Evolutionary conservation across 2,113 vertebrate species (phyloP), one percentile per base, ranked within the genome.

Genomic region (Sebastes schlegelii): DNA sequence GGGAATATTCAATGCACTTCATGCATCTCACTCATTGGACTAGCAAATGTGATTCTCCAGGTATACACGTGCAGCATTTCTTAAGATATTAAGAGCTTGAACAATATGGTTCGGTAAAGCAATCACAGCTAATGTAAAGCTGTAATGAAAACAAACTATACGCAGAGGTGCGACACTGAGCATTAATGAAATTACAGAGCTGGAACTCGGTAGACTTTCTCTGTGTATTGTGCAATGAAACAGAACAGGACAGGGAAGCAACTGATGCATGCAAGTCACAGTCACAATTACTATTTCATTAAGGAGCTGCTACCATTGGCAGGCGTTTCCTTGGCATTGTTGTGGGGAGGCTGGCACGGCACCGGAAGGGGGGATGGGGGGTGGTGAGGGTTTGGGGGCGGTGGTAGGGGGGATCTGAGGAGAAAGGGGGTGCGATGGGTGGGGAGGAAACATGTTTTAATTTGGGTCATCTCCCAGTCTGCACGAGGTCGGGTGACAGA

Each of bases 231-330:
- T 85, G 86, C 68, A 83, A 86, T 84, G 76, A 90, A 90, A 92
- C 87, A 87, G 83, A 92, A 91, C 86, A 89, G 86, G 80, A 87
- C 81, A 85, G 85, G 55, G 72, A 71, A 86, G 78, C 85, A 90
- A 90, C 84, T 74, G 89, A 90, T 89, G 89, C 83, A 88, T 90
- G 92, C 80, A 74, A 88, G 88, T 91, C 87, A 89, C 92, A 94
- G 91, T 91, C 85, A 92, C 93, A 92, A 94, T 94, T 92, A 95
- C 90, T 92, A 90, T 94, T 94, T 94, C 90, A 95, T 94, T 93
- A 92, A 92, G 90, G 87, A 80, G 91, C 88, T 81, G 87, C 88
- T 81, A 79, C 72, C 60, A 77, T 91, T 93, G 88, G 90, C 92
- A 92, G 79, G 4, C 70, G 14, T 67, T 34, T 89, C 81, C 80